Conservation (phyloP, 35 echinoderm and acorn worm genomes). For the Ptychodera flava region DNA sequence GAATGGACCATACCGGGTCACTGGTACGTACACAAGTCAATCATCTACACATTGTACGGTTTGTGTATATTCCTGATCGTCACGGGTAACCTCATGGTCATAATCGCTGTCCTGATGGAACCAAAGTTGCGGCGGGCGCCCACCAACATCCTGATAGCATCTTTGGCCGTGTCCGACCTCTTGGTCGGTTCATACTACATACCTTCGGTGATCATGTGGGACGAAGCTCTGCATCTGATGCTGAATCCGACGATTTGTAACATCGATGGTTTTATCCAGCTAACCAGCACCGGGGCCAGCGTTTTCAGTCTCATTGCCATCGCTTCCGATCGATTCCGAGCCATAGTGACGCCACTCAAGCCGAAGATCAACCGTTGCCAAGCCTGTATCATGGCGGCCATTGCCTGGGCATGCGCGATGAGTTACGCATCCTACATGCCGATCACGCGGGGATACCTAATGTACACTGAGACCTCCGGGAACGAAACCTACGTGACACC, state of each 20-base stretch:
- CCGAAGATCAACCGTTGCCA: not conserved
- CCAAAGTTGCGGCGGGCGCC: not conserved
- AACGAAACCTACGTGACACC: not conserved
- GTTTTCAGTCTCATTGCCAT: not conserved
- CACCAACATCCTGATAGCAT: not conserved
- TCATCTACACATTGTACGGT: not conserved
- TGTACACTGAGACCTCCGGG: not conserved
- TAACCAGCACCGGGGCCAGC: not conserved
- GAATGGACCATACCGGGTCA: too few relatives aligned
- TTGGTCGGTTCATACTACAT: not conserved
- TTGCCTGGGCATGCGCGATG: not conserved
- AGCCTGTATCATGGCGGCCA: not conserved
- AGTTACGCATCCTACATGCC: not conserved
- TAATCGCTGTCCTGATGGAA: not conserved
- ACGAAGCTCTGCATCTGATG: not conserved
- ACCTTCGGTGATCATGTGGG: not conserved
- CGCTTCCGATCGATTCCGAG: not conserved
- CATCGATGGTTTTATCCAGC: not conserved
- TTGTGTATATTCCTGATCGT: not conserved
- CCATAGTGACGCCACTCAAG: not conserved
- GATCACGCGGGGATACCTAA: not conserved
- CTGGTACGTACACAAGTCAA: too few relatives aligned
- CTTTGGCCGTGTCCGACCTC: not conserved
- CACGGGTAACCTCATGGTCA: not conserved
- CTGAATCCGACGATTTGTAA: not conserved